phyloP scores from a whole-genome alignment of 2,113 vertebrate genomes.

The Recurvirostra avosetta region DNA sequence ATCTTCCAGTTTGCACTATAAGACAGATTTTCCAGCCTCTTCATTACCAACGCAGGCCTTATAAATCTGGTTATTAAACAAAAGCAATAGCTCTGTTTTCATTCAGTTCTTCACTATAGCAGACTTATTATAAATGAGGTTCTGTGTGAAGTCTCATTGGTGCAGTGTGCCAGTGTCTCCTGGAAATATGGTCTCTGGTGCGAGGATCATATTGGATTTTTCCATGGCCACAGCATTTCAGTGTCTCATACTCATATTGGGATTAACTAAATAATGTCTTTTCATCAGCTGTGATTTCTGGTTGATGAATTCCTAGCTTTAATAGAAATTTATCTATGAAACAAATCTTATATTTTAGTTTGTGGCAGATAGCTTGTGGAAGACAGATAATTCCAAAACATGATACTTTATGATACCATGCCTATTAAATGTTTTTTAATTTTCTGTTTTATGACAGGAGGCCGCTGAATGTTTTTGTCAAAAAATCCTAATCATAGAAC shows the following conservation, averaged over 20 bases:
- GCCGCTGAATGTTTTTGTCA: background rate
- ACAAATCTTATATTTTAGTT: background rate
- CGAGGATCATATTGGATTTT: background rate
- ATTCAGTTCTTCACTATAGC: background rate
- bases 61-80: background rate
- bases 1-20: background rate
- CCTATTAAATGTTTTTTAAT: background rate
- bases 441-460: background rate
- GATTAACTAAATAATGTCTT: background rate
- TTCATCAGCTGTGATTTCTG: background rate
- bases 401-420: background rate
- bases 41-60: background rate
- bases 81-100: background rate
- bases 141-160: background rate
- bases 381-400: background rate
- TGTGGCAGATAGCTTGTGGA: background rate
- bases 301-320: background rate
- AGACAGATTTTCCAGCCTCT: background rate
- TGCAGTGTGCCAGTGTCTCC: background rate
- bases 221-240: fast-evolving
- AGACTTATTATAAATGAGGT: background rate
- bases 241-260: background rate
- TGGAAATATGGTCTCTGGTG: background rate
- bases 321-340: background rate
- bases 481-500: background rate